Evolutionary conservation across 2,888 invertebrate genomes (phyloP), one percentile per base, ranked within the genome.

Genomic region (Luffia ferchaultella): DNA sequence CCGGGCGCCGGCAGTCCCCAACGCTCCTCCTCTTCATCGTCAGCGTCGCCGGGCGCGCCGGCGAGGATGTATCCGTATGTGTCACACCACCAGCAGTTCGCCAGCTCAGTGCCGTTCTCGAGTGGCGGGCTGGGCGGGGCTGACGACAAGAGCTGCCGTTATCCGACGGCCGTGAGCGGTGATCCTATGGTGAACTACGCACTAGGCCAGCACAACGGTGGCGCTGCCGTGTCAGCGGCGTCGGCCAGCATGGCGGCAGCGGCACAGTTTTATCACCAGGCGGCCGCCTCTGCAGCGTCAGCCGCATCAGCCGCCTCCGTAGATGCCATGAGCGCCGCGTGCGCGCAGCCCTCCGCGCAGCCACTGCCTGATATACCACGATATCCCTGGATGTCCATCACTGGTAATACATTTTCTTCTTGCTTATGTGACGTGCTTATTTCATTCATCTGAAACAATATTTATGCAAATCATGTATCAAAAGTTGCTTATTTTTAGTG

Each of bases 331-430:
- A 88, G 94, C 55, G 89, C 90, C 51, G 89, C 90, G 51, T 95
- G 95, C 85, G 87, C 90, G 56, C 92, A 92, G 70, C 88, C 91
- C 61, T 90, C 93, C 54, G 93, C 93, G 55, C 94, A 94, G 76
- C 93, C 94, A 52, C 90, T 96, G 70, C 93, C 94, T 48, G 96
- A 96, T 83, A 92, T 96, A 73, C 95, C 96, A 51, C 89, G 96
- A 70, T 96, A 96, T 77, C 96, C 96, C 47, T 96, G 96, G 96
- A 96, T 96, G 95, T 93, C 95, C 69, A 94, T 96, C 80, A 95
- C 96, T 87, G 96, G 96, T 95, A 88, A 91, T 88, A 86, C 59
- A 68, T 76, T 70, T 61, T 66, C 47, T 50, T 45, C 17, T 41
- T 19, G n/a, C 2, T 46, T 46, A 30, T 20, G 3, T 16, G 43